Evolutionary conservation across 2,888 invertebrate genomes (phyloP).

Genomic region (Pedicia rivosa): DNA sequence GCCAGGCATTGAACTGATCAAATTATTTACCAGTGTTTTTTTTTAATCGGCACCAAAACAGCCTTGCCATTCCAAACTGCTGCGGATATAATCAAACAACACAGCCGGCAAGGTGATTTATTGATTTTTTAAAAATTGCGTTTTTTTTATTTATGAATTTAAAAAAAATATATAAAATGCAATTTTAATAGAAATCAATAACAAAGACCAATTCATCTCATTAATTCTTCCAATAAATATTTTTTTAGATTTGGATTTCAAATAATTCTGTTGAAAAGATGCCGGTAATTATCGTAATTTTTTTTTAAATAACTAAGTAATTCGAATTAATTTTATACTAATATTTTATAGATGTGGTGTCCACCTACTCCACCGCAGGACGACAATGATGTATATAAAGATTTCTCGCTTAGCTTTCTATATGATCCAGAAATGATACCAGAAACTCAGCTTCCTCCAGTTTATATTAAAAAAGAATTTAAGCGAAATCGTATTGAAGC

Average conservation of each 20-base stretch:
- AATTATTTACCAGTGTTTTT: neutral
- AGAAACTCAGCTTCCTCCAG: constrained; percentile 63
- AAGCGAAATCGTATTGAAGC: constrained; percentile 55
- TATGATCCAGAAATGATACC: constrained; percentile 64
- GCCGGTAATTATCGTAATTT: constrained; percentile 52
- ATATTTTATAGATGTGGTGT: constrained; percentile 67
- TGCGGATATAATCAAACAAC: constrained; percentile 18
- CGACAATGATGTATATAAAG: constrained; percentile 83
- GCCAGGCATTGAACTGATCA: constrained; percentile 7
- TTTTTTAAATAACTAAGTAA: neutral
- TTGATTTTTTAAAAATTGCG: neutral
- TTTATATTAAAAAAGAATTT: constrained; percentile 61
- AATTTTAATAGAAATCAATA: neutral
- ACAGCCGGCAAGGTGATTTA: constrained; percentile 16
- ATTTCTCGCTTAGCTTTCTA: constrained; percentile 66
- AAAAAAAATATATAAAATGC: neutral
- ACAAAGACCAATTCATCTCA: neutral
- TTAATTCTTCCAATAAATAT: constrained; percentile 4
- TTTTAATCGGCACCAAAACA: constrained; percentile 42
- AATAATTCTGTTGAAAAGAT: constrained; percentile 53
- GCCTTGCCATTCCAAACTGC: constrained; percentile 53
- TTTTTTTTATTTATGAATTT: constrained; percentile 1
- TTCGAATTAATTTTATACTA: neutral
- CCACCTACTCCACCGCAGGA: constrained; percentile 93
- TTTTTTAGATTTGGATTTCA: constrained; percentile 68